phyloP scores from a whole-genome alignment of 2,797 vertebrate genomes.

The Premnoplex brunnescens region DNA sequence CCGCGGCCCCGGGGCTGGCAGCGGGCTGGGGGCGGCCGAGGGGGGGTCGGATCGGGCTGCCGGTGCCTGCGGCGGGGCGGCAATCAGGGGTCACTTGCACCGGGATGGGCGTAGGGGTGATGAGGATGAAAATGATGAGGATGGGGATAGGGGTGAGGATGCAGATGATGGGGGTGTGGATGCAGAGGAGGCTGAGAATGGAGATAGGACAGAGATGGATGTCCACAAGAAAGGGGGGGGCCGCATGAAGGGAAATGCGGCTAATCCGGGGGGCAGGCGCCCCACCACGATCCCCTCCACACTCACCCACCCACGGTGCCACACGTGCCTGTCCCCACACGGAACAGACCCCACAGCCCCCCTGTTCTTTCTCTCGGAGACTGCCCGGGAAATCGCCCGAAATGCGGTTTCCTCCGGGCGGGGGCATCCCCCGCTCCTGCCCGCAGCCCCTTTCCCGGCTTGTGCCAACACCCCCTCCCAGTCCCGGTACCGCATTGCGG shows the following conservation, averaged over 20 bases:
- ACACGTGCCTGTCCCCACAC: not conserved
- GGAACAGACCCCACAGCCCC: not conserved
- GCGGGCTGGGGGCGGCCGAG: not conserved
- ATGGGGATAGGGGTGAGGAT: fast-evolving
- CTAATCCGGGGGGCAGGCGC: fast-evolving
- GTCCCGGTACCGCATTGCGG: conserved; percentile 30
- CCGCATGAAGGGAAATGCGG: fast-evolving
- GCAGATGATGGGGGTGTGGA: not conserved
- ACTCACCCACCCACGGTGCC: fast-evolving
- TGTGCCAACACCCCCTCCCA: not conserved
- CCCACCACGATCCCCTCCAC: not conserved
- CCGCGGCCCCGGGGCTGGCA: not conserved
- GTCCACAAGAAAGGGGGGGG: not conserved
- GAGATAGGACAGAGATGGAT: too few relatives aligned
- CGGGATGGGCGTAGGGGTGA: not conserved
- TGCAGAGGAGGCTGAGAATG: not conserved
- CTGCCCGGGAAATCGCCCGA: not conserved
- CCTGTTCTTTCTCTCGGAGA: fast-evolving
- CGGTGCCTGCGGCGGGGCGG: not conserved
- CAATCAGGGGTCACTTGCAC: not conserved
- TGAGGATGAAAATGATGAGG: not conserved
- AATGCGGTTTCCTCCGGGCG: not conserved
- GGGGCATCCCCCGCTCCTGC: not conserved
- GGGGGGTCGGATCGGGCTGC: not conserved
- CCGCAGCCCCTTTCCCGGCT: not conserved